Evolutionary conservation across 2,888 invertebrate genomes (phyloP).

Genomic region (Caenorhabditis auriculariae): DNA sequence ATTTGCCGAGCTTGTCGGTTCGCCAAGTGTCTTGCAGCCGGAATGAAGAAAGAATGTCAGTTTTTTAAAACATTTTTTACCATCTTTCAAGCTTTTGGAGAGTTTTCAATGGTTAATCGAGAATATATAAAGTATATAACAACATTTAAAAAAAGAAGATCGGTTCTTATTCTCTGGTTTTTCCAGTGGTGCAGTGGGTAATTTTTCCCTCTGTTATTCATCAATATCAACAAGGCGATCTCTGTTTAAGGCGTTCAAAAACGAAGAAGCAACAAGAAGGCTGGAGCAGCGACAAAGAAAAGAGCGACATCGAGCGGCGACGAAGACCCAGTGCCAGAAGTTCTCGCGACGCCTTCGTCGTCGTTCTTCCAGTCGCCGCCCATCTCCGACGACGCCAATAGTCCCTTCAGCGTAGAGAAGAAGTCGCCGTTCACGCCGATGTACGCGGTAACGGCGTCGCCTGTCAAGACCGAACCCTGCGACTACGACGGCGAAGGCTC

Average conservation of each 20-base stretch:
- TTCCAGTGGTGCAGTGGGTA: too few species aligned
- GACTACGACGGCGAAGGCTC: background rate
- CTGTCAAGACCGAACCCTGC: background rate
- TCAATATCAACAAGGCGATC: too few species aligned
- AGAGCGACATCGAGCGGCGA: too few species aligned
- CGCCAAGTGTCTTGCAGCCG: constrained; percentile 39
- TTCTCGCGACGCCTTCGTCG: constrained; percentile 1
- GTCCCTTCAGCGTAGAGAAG: too few species aligned
- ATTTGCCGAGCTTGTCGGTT: constrained; percentile 48
- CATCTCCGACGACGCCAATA: too few species aligned
- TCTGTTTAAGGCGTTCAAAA: constrained; percentile 14
- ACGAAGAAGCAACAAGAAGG: constrained; percentile 2
- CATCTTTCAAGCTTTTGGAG: background rate
- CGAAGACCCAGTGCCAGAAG: constrained; percentile 2
- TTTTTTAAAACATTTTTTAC: background rate
- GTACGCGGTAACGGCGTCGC: constrained; percentile 1
- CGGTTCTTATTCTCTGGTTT: too few species aligned
- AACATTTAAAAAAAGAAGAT: too few species aligned
- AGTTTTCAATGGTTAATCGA: too few species aligned
- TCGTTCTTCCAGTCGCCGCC: too few species aligned
- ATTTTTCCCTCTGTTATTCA: too few species aligned
- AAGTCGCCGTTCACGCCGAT: constrained; percentile 2
- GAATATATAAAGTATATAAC: too few species aligned
- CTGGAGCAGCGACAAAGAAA: background rate
- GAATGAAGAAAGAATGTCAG: constrained; percentile 42